Conservation (phyloP, 2,113 vertebrate genomes). For the Pycnonotus jocosus region DNA sequence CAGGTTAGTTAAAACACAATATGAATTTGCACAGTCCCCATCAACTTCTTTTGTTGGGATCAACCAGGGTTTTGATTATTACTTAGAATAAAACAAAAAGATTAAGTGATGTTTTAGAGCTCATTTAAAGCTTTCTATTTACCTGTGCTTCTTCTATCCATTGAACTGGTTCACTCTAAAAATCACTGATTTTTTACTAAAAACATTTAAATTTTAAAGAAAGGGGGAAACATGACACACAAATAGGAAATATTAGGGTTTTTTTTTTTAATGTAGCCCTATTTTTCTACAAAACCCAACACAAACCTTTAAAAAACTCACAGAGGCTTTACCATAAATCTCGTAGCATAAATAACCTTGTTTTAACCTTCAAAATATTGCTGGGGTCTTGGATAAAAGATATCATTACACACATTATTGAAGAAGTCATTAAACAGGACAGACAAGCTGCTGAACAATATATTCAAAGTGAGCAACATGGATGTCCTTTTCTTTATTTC, state of each 20-base stretch:
- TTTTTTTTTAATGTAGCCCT: not conserved
- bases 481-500: not conserved
- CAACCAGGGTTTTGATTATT: not conserved
- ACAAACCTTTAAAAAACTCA: not conserved
- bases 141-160: not conserved
- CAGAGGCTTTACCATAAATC: not conserved
- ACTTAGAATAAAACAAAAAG: not conserved
- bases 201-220: not conserved
- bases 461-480: not conserved
- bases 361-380: not conserved
- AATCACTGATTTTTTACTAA: not conserved
- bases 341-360: not conserved
- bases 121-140: not conserved
- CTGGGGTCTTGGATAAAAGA: not conserved
- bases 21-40: not conserved
- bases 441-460: not conserved
- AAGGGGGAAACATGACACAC: fast-evolving
- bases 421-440: not conserved
- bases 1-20: not conserved
- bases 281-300: not conserved
- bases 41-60: not conserved
- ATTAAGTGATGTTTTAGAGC: not conserved
- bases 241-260: not conserved
- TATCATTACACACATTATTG: not conserved
- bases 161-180: not conserved